Conservation (phyloP, 1,140 invertebrate species). For the Papilio helenus region DNA sequence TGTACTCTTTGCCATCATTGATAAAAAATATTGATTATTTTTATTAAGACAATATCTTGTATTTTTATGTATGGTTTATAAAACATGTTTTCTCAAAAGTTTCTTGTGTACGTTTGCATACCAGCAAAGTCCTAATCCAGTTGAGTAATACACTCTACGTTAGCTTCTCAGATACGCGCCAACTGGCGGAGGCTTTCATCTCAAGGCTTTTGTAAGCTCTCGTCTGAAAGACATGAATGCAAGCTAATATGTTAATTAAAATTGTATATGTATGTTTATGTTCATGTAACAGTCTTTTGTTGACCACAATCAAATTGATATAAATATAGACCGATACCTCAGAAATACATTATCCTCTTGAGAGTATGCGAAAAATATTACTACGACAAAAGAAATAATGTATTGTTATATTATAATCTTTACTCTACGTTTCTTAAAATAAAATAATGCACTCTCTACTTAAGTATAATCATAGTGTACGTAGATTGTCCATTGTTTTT, state of each 20-base stretch:
- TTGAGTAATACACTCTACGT: constrained; percentile 5
- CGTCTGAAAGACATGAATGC: not conserved
- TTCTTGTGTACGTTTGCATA: not conserved
- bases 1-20: too few species aligned
- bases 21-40: too few species aligned
- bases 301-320: too few species aligned
- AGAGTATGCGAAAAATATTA: too few species aligned
- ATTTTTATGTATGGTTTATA: not conserved
- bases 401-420: too few species aligned
- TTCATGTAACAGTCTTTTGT: not conserved
- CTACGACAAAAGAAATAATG: too few species aligned
- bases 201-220: not conserved
- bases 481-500: not conserved
- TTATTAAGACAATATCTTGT: not conserved
- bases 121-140: not conserved
- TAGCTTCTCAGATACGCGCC: not conserved
- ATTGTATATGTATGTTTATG: too few species aligned
- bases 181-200: not conserved
- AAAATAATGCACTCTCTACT: not conserved
- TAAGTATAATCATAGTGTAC: not conserved
- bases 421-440: too few species aligned
- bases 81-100: not conserved
- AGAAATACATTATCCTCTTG: too few species aligned
- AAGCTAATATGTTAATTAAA: not conserved
- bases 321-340: too few species aligned